A percentile compares a stretch with the other conserved stretches of the same genome.
Evolutionary conservation across 2,888 invertebrate genomes (phyloP).

Genomic region (Hirtodrosophila alboralis): DNA sequence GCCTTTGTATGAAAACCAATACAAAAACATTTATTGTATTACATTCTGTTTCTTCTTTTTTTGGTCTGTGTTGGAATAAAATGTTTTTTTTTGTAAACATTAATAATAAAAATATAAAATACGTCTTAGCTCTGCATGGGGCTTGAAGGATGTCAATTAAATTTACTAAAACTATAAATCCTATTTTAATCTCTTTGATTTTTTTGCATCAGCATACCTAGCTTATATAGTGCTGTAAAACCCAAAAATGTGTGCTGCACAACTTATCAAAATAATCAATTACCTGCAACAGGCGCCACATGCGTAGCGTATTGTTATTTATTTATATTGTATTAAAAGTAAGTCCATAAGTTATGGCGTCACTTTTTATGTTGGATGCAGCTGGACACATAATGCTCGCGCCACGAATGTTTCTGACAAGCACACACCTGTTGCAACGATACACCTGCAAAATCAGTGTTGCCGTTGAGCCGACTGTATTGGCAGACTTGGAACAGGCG

Average conservation of each 20-base stretch:
- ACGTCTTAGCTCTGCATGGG: too few species aligned
- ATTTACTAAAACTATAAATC: too few species aligned
- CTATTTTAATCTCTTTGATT: too few species aligned
- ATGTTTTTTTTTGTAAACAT: too few species aligned
- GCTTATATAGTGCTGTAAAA: constrained; percentile 24
- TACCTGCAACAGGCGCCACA: constrained; percentile 36
- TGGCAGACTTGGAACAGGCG: constrained; percentile 68
- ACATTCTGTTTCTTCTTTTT: too few species aligned
- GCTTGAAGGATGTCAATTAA: too few species aligned
- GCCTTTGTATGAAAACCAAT: too few species aligned
- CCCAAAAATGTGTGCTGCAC: constrained; percentile 7
- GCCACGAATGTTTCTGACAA: constrained; percentile 28
- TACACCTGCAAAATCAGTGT: constrained; percentile 80
- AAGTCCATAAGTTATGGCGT: constrained; percentile 26
- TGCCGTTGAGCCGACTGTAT: constrained; percentile 64
- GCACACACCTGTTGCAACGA: constrained; percentile 47
- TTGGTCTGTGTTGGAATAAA: too few species aligned
- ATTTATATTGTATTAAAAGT: constrained; percentile 8
- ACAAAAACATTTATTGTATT: too few species aligned
- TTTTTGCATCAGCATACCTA: neutral
- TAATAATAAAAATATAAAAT: too few species aligned
- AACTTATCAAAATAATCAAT: constrained; percentile 11
- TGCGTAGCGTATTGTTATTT: constrained; percentile 36
- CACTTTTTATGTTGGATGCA: constrained; percentile 24
- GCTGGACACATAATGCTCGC: constrained; percentile 19